Evolutionary conservation across 2,888 invertebrate species (phyloP), one percentile per base, ranked within the genome.

Genomic region (Apotomis turbidana): DNA sequence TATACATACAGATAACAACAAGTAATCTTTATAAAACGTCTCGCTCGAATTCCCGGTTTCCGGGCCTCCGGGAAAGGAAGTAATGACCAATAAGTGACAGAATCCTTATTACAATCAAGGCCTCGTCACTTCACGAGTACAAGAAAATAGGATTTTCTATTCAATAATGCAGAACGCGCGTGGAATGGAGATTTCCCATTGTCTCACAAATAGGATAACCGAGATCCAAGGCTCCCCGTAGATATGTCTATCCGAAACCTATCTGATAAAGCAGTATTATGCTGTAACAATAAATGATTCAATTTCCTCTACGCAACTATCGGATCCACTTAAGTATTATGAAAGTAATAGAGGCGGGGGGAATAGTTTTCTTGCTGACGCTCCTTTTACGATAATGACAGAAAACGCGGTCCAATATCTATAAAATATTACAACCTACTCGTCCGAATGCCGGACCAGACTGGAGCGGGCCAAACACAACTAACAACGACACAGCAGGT

Each of bases 331-430:
- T 93, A 91, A 91, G 90, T 91, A 92, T 93, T 93, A 93, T 91
- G 90, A 91, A 88, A 90, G 93, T 88, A 91, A 91, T 91, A 90
- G 87, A 89, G 80, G 87, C 85, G 85, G 87, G 86, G 27, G 86
- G 90, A 91, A 92, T 91, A 91, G 93, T 93, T 93, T 93, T 92
- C 91, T 89, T 91, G 92, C 91, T 91, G 92, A 92, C 90, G 90
- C 88, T 93, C 87, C 90, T 91, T 92, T 92, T 91, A 91, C 91
- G 91, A 91, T 93, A 93, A 93, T 91, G 91, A 91, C 86, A 87
- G 88, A 87, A 89, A 91, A 90, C 87, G 90, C 88, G 89, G 90
- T 91, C 89, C 90, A 90, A 92, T 93, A 93, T 90, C 92, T 90
- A 92, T 93, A 93, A 93, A 92, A 90, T 92, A 91, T 85, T 85